Evolutionary conservation across 2,888 invertebrate species (phyloP), one percentile per base, ranked within the genome.

Genomic region (Spisula solida): DNA sequence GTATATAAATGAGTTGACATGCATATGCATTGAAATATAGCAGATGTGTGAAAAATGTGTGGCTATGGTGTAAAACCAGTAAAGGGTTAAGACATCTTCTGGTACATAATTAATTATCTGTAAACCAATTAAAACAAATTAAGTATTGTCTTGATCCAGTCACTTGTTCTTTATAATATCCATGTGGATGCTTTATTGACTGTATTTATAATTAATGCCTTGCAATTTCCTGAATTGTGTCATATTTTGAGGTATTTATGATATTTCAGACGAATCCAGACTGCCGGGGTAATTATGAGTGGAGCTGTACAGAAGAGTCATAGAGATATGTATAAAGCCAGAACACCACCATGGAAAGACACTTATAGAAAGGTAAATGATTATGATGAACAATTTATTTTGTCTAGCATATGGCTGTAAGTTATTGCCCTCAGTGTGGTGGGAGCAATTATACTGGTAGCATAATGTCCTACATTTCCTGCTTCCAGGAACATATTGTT

Each of bases 331-430:
- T 95, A 95, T 85, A 94, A 94, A 82, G 90, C 93, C 34, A 93
- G 92, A 34, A 94, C 94, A 20, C 94, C 94, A 78, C 94, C 94
- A 25, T 95, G 95, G 94, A 95, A 95, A 88, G 95, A 95, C 82
- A 92, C 94, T 10, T 95, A 95, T 89, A 93, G 94, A 89, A 94
- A 95, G 93, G 95, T 94, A 89, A 82, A 18, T 80, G n/a, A 66
- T 10, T 25, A 66, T 25, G 25, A 25, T 66, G 60, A n/a, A 25
- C 10, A 25, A 66, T 66, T 66, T 25, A 25, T 25, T 25, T 66
- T 20, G 56, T 66, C 60, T 66, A 66, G 0, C 60, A 66, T 66
- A 12, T 66, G 60, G 60, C n/a, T 4, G 1, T 4, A 25, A 66
- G 60, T n/a, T 66, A 66, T 66, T 66, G 60, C 60, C 60, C n/a